A percentile compares a stretch with the other conserved stretches of the same genome.
These are phyloP conservation scores for Prunella himalayana DNA, from an alignment of 2,113 vertebrate species.

Conservation along the genomic window DNA sequence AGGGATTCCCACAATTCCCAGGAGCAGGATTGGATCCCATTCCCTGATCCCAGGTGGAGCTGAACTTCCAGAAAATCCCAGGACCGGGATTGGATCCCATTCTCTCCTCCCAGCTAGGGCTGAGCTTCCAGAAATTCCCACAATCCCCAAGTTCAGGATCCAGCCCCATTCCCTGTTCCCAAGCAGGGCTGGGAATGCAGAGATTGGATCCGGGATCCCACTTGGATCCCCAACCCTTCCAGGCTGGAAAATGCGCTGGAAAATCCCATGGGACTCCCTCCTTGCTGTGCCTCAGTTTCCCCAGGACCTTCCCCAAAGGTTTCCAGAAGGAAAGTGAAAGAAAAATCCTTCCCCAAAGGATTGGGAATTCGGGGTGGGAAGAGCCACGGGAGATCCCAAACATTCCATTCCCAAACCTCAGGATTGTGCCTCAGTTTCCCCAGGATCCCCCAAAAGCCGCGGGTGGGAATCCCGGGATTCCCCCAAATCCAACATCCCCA, in stretches of 20 bases:
- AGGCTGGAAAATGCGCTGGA: rapidly evolving
- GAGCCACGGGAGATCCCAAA: neutral
- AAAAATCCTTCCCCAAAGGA: no score
- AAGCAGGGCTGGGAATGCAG: no score
- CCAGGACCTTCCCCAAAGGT: neutral
- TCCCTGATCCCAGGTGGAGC: rapidly evolving
- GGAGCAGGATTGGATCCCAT: rapidly evolving
- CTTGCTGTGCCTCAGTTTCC: neutral
- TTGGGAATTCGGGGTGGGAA: rapidly evolving
- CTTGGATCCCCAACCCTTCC: neutral
- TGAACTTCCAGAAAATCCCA: neutral
- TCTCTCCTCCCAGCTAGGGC: rapidly evolving
- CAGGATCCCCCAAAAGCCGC: rapidly evolving
- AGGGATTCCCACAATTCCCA: no score
- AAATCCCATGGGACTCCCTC: neutral
- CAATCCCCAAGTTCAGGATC: neutral
- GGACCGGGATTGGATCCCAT: neutral
- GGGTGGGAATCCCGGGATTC: neutral
- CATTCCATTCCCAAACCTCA: neutral
- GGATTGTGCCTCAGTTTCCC: neutral
- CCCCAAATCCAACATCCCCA: neutral
- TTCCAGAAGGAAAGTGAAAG: no score
- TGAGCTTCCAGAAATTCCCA: neutral
- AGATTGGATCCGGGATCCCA: neutral
- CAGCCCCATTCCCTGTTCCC: neutral